Evolutionary conservation across 2,797 vertebrate genomes (phyloP).

Genomic region (Pelochelys cantorii): DNA sequence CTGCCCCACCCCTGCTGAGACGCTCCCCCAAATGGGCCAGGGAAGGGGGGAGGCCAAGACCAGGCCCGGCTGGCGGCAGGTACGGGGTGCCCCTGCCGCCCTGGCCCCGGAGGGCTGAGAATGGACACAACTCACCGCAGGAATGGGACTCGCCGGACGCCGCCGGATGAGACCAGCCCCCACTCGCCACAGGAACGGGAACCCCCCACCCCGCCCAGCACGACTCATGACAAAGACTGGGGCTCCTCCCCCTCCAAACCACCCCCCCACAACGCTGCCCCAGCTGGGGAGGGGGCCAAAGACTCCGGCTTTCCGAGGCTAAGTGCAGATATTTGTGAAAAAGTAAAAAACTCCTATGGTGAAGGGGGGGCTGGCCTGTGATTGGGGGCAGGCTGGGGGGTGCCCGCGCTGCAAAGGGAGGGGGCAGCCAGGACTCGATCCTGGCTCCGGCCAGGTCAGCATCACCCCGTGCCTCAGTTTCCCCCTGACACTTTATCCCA

Average conservation of each 20-base stretch:
- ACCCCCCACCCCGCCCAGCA: too few species aligned
- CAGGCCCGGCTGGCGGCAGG: background rate
- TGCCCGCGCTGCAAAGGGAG: too few species aligned
- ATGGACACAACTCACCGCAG: background rate
- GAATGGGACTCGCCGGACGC: background rate
- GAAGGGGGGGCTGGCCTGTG: background rate
- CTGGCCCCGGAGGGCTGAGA: background rate
- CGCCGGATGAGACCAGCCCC: background rate
- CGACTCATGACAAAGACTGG: too few species aligned
- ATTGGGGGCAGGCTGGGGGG: background rate
- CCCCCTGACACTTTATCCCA: background rate
- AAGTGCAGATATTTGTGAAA: background rate
- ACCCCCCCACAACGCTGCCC: too few species aligned
- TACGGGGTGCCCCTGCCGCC: background rate
- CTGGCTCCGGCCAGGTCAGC: too few species aligned
- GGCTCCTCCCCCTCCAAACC: too few species aligned
- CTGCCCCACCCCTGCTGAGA: conserved; percentile 65
- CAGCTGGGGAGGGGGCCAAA: background rate
- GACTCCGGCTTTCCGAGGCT: background rate
- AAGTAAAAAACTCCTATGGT: background rate
- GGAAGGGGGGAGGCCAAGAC: background rate
- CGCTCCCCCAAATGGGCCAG: background rate
- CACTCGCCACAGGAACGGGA: background rate
- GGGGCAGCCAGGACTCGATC: too few species aligned
- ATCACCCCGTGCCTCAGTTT: background rate